Evolutionary conservation across 2,113 vertebrate genomes (phyloP), one percentile per base, ranked within the genome.

Genomic region (Otolemur garnettii): DNA sequence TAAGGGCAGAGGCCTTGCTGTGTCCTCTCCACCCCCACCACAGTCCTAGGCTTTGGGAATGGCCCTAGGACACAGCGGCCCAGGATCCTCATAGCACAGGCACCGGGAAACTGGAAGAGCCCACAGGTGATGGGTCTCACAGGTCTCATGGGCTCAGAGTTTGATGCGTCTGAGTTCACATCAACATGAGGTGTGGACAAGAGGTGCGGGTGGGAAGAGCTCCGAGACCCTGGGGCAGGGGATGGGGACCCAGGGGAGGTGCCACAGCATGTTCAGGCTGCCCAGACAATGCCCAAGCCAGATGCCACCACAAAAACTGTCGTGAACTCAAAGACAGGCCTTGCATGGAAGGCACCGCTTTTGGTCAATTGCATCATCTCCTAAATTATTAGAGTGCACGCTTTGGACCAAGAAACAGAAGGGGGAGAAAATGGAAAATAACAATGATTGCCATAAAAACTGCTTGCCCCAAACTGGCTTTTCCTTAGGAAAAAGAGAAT

Each of bases 331-430:
- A 10, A 71, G 5, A 21, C 1, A 2, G 5, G 60, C 11, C 33
- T 15, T 30, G 33, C 7, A 30, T 19, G 50, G n/a, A 50, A 21
- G 22, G 24, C 4, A 4, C 21, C 30, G 53, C 69, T 64, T 55
- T 3, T 2, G 1, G 0, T 0, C 1, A 3, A 19, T 22, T 4
- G 38, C 0, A 2, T 24, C 17, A 83, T 9, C 18, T 17, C 30
- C 26, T 57, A 35, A 38, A 3, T 66, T 18, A 81, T 24, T 30
- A 30, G 4, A 62, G 53, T 1, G 2, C 2, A 7, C 2, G 6
- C 14, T 87, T 19, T 85, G 6, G 3, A 18, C 53, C 53, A 45
- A 77, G 78, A 13, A 69, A 57, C 45, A 38, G 28, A 45, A 75
- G 33, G 50, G 0, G 5, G 7, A 12, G 13, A 66, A 19, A 50